A percentile compares a stretch with the other conserved stretches of the same genome.
phyloP scores from a whole-genome alignment of 2,888 invertebrate genomes.

The Plusia festucae region DNA sequence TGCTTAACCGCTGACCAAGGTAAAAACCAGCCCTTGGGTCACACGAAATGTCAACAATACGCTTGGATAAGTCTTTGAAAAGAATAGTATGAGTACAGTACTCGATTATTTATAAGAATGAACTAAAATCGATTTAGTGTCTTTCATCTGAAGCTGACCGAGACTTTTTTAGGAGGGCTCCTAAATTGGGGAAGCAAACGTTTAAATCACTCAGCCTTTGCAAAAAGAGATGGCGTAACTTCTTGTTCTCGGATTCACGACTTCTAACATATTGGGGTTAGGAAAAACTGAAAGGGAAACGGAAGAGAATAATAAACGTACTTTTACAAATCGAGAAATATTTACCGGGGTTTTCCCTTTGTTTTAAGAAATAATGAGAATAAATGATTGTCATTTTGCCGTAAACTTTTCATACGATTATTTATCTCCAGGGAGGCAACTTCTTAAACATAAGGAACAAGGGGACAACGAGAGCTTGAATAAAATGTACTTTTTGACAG shows the following conservation, averaged over 20 bases:
- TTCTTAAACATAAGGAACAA: conserved; percentile 64
- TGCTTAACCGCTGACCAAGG: no score
- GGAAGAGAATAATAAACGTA: conserved; percentile 48
- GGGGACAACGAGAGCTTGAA: conserved; percentile 58
- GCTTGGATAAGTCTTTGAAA: no score
- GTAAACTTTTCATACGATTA: conserved; percentile 64
- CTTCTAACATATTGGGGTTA: conserved; percentile 52
- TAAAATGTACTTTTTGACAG: conserved; percentile 76
- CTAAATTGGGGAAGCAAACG: conserved; percentile 48
- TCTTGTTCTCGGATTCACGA: conserved; percentile 45
- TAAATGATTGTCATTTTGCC: conserved; percentile 62
- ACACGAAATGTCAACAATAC: no score
- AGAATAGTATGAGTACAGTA: no score
- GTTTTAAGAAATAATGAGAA: conserved; percentile 61
- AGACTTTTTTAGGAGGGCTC: conserved; percentile 42
- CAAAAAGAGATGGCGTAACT: conserved; percentile 47
- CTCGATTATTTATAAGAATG: conserved; percentile 11
- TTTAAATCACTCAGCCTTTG: conserved; percentile 57
- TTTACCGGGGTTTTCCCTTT: conserved; percentile 44
- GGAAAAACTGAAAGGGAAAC: conserved; percentile 29
- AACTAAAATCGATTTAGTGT: conserved; percentile 31
- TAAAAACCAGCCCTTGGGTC: no score
- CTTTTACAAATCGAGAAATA: conserved; percentile 52
- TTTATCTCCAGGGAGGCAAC: conserved; percentile 64
- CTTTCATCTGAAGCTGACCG: conserved; percentile 26